These are phyloP conservation scores for Drosophila diplacantha DNA, from an alignment of 2,888 invertebrate genomes.

Conservation along the genomic window DNA sequence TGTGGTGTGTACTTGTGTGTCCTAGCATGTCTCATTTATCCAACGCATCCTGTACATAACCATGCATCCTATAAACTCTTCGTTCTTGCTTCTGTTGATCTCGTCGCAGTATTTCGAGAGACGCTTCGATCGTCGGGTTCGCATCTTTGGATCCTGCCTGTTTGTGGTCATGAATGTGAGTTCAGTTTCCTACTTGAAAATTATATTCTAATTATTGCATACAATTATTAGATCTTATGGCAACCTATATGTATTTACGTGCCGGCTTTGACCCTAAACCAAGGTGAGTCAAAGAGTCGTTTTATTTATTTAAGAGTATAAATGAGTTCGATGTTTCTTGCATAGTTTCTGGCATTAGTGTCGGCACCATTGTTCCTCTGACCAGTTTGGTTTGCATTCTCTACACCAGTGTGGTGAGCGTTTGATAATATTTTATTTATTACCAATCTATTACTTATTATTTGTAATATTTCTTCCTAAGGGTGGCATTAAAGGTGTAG, in stretches of 20 bases:
- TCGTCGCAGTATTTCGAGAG: conserved; percentile 83
- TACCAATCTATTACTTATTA: neutral
- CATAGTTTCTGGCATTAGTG: conserved; percentile 82
- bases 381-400: conserved; percentile 88
- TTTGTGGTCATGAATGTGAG: conserved; percentile 84
- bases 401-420: conserved; percentile 91
- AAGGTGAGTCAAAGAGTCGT: too few relatives aligned
- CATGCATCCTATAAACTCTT: conserved; percentile 13
- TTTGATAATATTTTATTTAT: too few relatives aligned
- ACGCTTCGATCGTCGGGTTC: conserved; percentile 83
- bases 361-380: conserved; percentile 87
- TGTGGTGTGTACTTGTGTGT: conserved; percentile 6
- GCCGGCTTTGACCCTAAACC: conserved; percentile 87
- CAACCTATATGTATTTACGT: conserved; percentile 81
- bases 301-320: too few relatives aligned
- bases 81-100: conserved; percentile 11
- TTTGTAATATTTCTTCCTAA: conserved; percentile 63
- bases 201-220: neutral
- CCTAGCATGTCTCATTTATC: neutral
- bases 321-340: neutral
- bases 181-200: conserved; percentile 31
- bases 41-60: conserved; percentile 24
- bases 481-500: conserved; percentile 88
- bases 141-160: conserved; percentile 84
- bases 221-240: conserved; percentile 61